Base-by-base conservation (phyloP, 1,140 invertebrate genomes). In the Drosophila sturtevanti region DNA sequence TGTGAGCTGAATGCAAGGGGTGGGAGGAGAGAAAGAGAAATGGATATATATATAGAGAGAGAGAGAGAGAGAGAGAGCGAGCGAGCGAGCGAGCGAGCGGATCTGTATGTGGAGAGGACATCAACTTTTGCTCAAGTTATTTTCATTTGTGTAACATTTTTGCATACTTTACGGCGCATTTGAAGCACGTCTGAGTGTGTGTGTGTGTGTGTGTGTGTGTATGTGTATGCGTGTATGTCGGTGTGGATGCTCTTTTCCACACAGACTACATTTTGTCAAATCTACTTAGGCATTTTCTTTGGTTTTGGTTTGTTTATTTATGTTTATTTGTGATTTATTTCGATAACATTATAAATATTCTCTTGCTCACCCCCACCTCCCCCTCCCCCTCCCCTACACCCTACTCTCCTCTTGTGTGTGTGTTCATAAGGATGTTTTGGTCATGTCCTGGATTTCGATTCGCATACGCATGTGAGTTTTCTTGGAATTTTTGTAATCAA, bases 281-380 rank as follows among this genome's bases (percentile, higher is more conserved):
- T 89, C 84, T 84, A 87, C 82, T 87, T 87, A 77, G 82, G 82
- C 82, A 87, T 81, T 78, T 73, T 87, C 78, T 75, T 77, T 77
- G 79, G 60, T 73, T 77, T 73, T 79, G 44, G 77, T 75, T 84
- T 87, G 84, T 87, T 89, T 87, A 89, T 87, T 87, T 89, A 80
- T 87, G 84, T 89, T 87, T 87, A 89, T 89, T 89, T 89, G 84
- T 89, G 84, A 89, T 89, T 89, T 89, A 89, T 89, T 89, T 89
- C 84, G 85, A 89, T 89, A 89, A 89, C 84, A 87, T 79, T 89
- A 87, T 79, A 87, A 82, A 87, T 82, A 89, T 73, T 37, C 64
- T 60, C 38, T 22, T 18, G 22, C 63, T n/a, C 14, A 10, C 51
- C 51, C 52, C 51, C 69, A 41, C 65, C 31, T 64, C 67, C 37